Evolutionary conservation across 2,113 vertebrate genomes (phyloP), one percentile per base, ranked within the genome.

Genomic region (Psammodynastes pulverulentus): DNA sequence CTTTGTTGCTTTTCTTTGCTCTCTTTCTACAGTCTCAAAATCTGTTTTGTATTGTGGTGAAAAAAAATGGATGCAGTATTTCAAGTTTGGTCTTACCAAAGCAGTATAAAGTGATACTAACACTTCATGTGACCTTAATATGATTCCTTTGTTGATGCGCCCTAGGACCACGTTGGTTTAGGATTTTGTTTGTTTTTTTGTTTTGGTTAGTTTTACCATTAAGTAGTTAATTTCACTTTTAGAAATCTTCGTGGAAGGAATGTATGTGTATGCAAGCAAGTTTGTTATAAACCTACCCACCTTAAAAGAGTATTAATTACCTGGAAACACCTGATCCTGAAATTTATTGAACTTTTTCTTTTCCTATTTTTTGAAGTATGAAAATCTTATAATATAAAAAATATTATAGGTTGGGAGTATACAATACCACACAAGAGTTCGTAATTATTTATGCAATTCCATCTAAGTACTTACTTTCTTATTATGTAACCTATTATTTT

Each of bases 311-410:
- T 21, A 19, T 86, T 45, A 45, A 48, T 8, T 86, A 19, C 43
- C 17, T 24, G 39, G 29, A 62, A 49, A 86, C 5, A 86, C 5
- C 1, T 34, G 29, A 6, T 45, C 29, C 62, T 51, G 53, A 88
- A 26, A 56, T 89, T n/a, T 8, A 34, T 93, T 92, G 5, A 48
- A 84, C 58, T 48, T 89, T 49, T 72, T 46, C 26, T 89, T 67
- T 34, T 15, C 4, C 5, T 45, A 15, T 84, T 52, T 53, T n/a
- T 89, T 86, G 90, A 94, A 92, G 23, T 1, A 3, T 89, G 48
- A 89, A 58, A 46, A 34, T 9, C 88, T 93, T 92, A 88, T 26
- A 89, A 84, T 92, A 90, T n/a, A 72, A 56, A 72, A 92, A 93
- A 62, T 5, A n/a, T 9, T 5, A 58, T 58, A 58, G 91, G 87